These are phyloP conservation scores for Physocephala rufipes DNA, from an alignment of 2,888 invertebrate species.

Conservation along the genomic window DNA sequence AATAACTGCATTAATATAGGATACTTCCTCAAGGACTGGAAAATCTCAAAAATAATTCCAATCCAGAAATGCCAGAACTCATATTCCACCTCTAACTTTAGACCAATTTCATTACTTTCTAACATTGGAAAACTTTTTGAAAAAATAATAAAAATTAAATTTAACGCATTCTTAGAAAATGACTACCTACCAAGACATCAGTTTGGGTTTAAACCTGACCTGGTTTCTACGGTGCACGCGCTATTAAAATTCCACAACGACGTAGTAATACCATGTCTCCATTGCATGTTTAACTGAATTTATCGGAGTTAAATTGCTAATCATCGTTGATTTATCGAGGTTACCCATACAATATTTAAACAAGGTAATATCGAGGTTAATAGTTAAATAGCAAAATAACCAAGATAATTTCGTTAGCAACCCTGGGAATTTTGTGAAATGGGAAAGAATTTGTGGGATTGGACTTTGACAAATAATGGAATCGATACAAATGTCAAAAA, in stretches of 20 bases:
- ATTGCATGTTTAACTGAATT: too few relatives aligned
- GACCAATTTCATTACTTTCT: conserved; percentile 24
- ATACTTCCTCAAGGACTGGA: conserved; percentile 19
- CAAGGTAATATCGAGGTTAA: too few relatives aligned
- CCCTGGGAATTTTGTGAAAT: too few relatives aligned
- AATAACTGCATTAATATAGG: conserved; percentile 36
- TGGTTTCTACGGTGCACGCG: conserved; percentile 31
- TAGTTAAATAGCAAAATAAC: too few relatives aligned
- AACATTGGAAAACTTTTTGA: conserved; percentile 5
- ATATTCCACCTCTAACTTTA: conserved; percentile 5
- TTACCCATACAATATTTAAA: too few relatives aligned
- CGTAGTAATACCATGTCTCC: too few relatives aligned
- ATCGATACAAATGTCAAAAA: too few relatives aligned
- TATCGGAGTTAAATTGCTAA: too few relatives aligned
- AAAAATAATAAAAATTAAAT: background rate
- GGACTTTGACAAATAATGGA: too few relatives aligned
- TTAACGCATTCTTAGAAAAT: background rate
- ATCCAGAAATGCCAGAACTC: background rate
- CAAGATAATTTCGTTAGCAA: too few relatives aligned
- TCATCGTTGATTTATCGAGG: too few relatives aligned
- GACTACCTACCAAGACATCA: background rate
- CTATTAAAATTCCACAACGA: conserved; percentile 39
- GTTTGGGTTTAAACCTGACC: conserved; percentile 35
- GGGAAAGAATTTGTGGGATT: too few relatives aligned
- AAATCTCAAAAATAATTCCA: conserved; percentile 15